phyloP scores from a whole-genome alignment of 2,888 invertebrate species.

The Lasioglossum figueresi region DNA sequence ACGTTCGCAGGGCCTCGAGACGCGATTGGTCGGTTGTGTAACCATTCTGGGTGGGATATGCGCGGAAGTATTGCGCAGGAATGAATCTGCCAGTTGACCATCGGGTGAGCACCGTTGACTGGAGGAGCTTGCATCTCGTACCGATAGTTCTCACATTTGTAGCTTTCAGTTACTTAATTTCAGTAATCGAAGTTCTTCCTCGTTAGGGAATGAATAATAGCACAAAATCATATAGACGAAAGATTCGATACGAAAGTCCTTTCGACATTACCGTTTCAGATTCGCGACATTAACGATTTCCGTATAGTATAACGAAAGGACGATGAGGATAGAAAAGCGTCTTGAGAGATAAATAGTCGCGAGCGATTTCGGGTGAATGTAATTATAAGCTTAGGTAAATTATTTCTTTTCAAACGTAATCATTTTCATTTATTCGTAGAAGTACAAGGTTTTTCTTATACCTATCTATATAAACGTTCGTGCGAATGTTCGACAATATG shows the following conservation, averaged over 20 bases:
- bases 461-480: constrained; percentile 22
- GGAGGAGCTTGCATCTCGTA: constrained; percentile 64
- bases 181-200: constrained; percentile 41
- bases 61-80: constrained; percentile 73
- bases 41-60: constrained; percentile 64
- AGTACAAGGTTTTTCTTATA: background rate
- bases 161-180: constrained; percentile 59
- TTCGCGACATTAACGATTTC: constrained; percentile 35
- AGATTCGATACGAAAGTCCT: constrained; percentile 31
- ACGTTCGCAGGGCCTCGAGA: constrained; percentile 29
- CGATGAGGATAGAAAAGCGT: constrained; percentile 34
- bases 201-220: constrained; percentile 45
- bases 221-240: constrained; percentile 23
- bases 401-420: constrained; percentile 34
- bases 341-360: constrained; percentile 25
- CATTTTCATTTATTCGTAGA: constrained; percentile 7
- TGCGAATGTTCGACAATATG: constrained; percentile 64
- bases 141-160: constrained; percentile 70
- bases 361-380: constrained; percentile 39
- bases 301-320: constrained; percentile 36
- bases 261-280: constrained; percentile 33
- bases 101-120: constrained; percentile 72
- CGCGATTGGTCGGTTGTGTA: constrained; percentile 69
- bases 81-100: constrained; percentile 69
- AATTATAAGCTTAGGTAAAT: constrained; percentile 51